Evolutionary conservation across 92 coral and sea anemone genomes (phyloP).

Genomic region (Metridium senile): DNA sequence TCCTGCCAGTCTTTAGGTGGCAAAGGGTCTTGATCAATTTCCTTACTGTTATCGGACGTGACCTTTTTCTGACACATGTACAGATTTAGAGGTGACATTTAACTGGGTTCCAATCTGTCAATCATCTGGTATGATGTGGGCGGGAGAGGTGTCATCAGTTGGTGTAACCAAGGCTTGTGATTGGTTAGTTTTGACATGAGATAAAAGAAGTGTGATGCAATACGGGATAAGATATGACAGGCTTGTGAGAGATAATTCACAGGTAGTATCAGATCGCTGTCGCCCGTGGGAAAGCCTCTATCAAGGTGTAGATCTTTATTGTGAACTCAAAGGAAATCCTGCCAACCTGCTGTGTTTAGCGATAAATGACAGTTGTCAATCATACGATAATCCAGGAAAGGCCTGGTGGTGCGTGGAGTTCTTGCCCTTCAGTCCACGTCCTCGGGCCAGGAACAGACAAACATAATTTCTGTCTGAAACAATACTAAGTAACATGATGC

Average conservation of each 20-base stretch:
- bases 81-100: slow-evolving; percentile 45
- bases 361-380: slow-evolving; percentile 24
- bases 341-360: slow-evolving; percentile 21
- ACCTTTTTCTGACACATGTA: slow-evolving; percentile 60
- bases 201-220: slow-evolving; percentile 3
- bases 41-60: slow-evolving; percentile 66
- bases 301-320: slow-evolving; percentile 10
- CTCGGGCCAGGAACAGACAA: too few relatives aligned
- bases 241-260: neutral
- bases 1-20: slow-evolving; percentile 20
- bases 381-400: slow-evolving; percentile 15
- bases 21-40: slow-evolving; percentile 50
- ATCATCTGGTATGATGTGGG: slow-evolving; percentile 25
- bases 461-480: too few relatives aligned
- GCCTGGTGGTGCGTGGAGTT: too few relatives aligned
- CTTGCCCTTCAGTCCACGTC: too few relatives aligned
- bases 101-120: slow-evolving; percentile 38
- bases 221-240: neutral
- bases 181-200: neutral
- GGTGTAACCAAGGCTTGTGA: slow-evolving; percentile 12
- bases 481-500: too few relatives aligned
- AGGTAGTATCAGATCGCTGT: too few relatives aligned
- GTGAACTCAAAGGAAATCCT: neutral
- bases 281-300: slow-evolving; percentile 19
- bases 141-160: slow-evolving; percentile 11